A percentile compares a stretch with the other conserved stretches of the same genome.
Conservation (phyloP, 2,113 vertebrate species). For the Hyperoodon ampullatus region DNA sequence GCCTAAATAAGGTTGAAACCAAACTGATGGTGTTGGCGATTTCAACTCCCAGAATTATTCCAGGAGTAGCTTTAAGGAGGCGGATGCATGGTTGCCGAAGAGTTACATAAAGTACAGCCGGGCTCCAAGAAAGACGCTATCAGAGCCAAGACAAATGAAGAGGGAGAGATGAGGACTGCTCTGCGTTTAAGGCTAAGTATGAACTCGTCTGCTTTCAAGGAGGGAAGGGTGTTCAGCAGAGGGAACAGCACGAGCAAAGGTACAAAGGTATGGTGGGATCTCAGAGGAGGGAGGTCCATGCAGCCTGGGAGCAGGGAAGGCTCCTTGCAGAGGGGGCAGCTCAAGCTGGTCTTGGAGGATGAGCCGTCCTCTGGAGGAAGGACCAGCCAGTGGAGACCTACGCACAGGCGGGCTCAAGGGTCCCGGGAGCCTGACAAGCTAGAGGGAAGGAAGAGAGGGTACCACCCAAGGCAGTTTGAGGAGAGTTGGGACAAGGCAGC, state of each 20-base stretch:
- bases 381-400: too few relatives aligned
- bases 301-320: neutral
- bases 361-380: neutral
- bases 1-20: neutral
- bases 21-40: accelerated
- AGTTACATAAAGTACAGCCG: neutral
- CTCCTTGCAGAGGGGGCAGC: neutral
- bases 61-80: neutral
- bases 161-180: neutral
- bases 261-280: accelerated
- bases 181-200: neutral
- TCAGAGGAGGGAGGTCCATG: neutral
- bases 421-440: neutral
- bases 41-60: neutral
- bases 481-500: neutral
- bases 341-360: neutral
- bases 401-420: neutral
- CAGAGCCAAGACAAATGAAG: neutral
- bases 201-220: neutral
- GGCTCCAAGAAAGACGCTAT: neutral
- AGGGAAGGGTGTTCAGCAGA: neutral
- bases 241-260: neutral
- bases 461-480: neutral
- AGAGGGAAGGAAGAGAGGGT: neutral
- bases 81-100: neutral